Evolutionary conservation across 2,797 vertebrate species (phyloP).

Genomic region (Cygnus olor): DNA sequence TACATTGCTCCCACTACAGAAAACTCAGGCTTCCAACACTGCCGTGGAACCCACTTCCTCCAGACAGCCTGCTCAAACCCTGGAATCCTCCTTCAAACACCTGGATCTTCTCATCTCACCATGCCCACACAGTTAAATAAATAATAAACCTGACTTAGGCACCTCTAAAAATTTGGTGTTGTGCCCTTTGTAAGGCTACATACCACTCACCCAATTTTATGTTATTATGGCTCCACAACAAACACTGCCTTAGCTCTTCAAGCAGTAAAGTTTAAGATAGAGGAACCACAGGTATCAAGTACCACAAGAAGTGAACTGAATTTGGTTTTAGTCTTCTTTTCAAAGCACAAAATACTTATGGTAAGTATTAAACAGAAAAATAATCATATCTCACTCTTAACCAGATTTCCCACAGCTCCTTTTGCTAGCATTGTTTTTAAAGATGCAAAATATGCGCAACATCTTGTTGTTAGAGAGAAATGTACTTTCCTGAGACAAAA

Average conservation of each 20-base stretch:
- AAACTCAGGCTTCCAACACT: background rate
- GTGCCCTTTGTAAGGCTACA: background rate
- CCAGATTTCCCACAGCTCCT: background rate
- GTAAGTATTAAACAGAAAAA: slow-evolving; percentile 4
- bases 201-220: background rate
- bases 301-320: background rate
- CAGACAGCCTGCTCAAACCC: background rate
- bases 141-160: background rate
- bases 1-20: background rate
- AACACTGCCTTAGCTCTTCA: background rate
- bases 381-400: background rate
- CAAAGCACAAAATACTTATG: background rate
- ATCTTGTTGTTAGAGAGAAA: background rate
- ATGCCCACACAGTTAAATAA: background rate
- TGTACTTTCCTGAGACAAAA: background rate
- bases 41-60: background rate
- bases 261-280: background rate
- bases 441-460: background rate
- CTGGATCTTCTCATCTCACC: background rate
- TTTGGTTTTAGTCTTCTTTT: background rate
- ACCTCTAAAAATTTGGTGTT: background rate
- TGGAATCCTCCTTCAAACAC: background rate
- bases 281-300: background rate
- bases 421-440: background rate
- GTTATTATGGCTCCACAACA: background rate